Percentiles rank a stretch among this genome's conserved stretches.
phyloP scores from a whole-genome alignment of 2,113 vertebrate genomes.

The Platysteira castanea region DNA sequence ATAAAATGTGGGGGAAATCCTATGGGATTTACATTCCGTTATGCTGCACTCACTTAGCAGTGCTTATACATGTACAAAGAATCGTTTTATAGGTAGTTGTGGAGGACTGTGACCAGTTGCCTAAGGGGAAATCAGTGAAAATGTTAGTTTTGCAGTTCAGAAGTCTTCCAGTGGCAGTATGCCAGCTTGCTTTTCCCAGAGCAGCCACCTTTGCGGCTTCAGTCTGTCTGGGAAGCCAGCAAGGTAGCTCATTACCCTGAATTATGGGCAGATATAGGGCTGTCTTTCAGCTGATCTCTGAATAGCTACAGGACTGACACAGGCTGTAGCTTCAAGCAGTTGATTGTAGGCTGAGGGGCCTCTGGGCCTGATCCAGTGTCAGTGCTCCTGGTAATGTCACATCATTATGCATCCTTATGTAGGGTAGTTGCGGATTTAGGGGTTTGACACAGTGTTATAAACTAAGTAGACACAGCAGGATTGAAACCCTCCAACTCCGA shows the following conservation, averaged over 20 bases:
- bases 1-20: neutral
- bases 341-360: neutral
- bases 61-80: neutral
- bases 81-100: fast-evolving
- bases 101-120: neutral
- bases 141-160: neutral
- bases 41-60: neutral
- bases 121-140: neutral
- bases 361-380: neutral
- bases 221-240: neutral
- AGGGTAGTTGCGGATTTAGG: neutral
- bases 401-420: neutral
- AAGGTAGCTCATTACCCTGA: neutral
- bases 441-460: neutral
- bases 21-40: neutral
- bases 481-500: neutral
- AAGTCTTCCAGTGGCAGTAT: neutral
- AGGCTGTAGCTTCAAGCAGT: neutral
- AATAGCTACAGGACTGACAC: neutral
- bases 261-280: fast-evolving
- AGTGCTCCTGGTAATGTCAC: neutral
- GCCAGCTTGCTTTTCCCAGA: neutral
- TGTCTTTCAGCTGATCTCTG: neutral
- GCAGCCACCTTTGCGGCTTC: neutral
- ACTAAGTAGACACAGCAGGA: neutral